phyloP scores from a whole-genome alignment of 1,140 invertebrate genomes.

The Yoshiicerus persimilis region DNA sequence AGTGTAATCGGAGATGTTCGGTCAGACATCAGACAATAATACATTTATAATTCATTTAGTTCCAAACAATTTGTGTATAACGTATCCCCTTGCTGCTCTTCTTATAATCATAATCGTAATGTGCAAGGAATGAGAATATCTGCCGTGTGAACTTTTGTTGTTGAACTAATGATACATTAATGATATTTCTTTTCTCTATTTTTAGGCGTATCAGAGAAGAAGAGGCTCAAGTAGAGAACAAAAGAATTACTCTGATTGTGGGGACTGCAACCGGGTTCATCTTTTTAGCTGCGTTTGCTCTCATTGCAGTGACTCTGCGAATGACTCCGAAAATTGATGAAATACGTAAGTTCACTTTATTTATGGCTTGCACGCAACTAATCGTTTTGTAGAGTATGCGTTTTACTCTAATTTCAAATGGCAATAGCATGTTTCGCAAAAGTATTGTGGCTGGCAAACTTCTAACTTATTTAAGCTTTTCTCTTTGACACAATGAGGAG shows the following conservation, averaged over 20 bases:
- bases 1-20: too few species aligned
- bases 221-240: constrained; percentile 37
- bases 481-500: neutral
- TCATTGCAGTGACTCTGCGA: constrained; percentile 82
- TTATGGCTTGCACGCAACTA: neutral
- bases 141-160: too few species aligned
- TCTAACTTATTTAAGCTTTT: neutral
- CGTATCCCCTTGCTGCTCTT: too few species aligned
- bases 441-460: neutral
- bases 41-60: too few species aligned
- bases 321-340: constrained; percentile 91
- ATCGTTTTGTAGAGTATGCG: neutral
- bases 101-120: too few species aligned
- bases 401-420: neutral
- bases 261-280: constrained; percentile 44
- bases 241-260: constrained; percentile 41
- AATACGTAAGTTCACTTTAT: constrained; percentile 71
- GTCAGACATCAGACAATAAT: too few species aligned
- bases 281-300: constrained; percentile 54
- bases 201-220: constrained; percentile 23
- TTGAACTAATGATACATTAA: too few species aligned
- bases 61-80: too few species aligned
- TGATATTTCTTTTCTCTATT: neutral
- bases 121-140: too few species aligned
- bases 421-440: neutral